These are phyloP conservation scores for Limonius californicus DNA, from an alignment of 1,140 invertebrate species.

Conservation along the genomic window DNA sequence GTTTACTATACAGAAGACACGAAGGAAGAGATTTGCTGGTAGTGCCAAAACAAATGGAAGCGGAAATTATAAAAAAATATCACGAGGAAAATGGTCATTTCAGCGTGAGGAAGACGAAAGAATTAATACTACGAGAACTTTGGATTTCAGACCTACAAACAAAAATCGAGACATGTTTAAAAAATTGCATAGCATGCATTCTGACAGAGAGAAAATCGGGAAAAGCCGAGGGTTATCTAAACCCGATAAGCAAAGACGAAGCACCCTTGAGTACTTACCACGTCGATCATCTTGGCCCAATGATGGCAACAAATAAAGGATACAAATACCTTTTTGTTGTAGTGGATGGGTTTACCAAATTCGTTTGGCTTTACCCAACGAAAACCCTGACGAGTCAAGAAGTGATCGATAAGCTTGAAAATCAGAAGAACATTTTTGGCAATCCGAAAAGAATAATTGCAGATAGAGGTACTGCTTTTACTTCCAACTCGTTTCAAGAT, in stretches of 20 bases:
- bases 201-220: conserved; percentile 24
- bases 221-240: conserved; percentile 35
- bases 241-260: conserved; percentile 30
- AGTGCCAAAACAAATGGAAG: too few species aligned
- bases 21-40: background rate
- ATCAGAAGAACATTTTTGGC: conserved; percentile 12
- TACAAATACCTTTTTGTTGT: conserved; percentile 34
- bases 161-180: conserved; percentile 10
- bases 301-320: conserved; percentile 26
- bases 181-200: conserved; percentile 11
- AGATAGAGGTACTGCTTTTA: conserved; percentile 30
- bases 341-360: conserved; percentile 41
- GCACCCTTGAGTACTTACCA: conserved; percentile 36
- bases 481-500: conserved; percentile 25
- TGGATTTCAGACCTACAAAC: background rate
- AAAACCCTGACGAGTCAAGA: conserved; percentile 20
- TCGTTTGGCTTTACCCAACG: conserved; percentile 34
- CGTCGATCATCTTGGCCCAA: conserved; percentile 37
- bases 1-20: background rate
- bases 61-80: background rate
- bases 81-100: background rate
- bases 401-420: conserved; percentile 16
- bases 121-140: too few species aligned
- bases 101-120: too few species aligned
- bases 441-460: conserved; percentile 18